These are phyloP conservation scores for Heliconius charithonia DNA, from an alignment of 2,888 invertebrate species.

Conservation along the genomic window DNA sequence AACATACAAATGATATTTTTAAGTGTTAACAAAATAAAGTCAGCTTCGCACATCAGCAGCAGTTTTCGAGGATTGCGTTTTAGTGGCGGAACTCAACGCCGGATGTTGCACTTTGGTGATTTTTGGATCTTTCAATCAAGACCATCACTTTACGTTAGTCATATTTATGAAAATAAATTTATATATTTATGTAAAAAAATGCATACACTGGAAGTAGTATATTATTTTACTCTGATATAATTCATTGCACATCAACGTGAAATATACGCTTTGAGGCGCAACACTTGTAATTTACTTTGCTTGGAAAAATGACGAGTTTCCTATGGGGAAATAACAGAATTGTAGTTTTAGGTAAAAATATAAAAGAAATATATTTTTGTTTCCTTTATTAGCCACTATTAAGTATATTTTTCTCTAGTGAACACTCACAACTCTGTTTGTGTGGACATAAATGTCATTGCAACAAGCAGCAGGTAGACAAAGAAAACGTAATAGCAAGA, in stretches of 20 bases:
- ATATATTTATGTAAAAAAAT: too few relatives aligned
- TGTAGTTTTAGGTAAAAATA: constrained; percentile 11
- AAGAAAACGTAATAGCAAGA: background rate
- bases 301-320: constrained; percentile 6
- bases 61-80: too few relatives aligned
- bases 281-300: constrained; percentile 12
- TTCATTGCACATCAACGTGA: constrained; percentile 2
- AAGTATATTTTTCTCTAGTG: background rate
- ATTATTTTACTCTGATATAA: background rate
- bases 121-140: too few relatives aligned
- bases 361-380: background rate
- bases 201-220: background rate
- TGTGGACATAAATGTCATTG: background rate
- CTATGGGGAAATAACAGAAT: constrained; percentile 15
- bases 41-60: too few relatives aligned
- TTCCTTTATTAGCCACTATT: background rate
- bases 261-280: constrained; percentile 18
- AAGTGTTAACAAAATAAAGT: too few relatives aligned
- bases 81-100: too few relatives aligned
- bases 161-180: too few relatives aligned
- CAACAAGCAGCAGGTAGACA: background rate
- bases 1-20: too few relatives aligned
- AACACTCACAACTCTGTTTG: too few relatives aligned
- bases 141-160: too few relatives aligned
- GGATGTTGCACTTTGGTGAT: too few relatives aligned